Evolutionary conservation across 1,140 invertebrate species (phyloP).

Genomic region (Aphidius ervi): DNA sequence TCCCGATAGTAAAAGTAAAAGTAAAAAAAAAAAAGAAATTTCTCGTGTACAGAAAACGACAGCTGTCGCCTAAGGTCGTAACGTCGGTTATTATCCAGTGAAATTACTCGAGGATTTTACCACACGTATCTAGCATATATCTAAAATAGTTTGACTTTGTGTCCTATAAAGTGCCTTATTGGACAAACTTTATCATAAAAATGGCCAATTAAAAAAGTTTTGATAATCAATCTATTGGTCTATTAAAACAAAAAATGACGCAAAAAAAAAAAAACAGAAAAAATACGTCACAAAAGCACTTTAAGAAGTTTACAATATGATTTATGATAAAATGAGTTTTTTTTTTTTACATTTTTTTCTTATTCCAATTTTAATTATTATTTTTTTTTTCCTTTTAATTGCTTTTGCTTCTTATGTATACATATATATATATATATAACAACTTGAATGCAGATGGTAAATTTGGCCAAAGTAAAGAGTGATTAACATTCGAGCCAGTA

Average conservation of each 20-base stretch:
- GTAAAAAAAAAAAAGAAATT: constrained; percentile 5
- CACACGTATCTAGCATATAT: constrained; percentile 3
- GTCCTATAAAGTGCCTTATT: constrained; percentile 2
- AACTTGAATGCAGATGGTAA: too few species aligned
- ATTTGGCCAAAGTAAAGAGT: too few species aligned
- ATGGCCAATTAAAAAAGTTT: constrained; percentile 13
- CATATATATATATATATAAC: too few species aligned
- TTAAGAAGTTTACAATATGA: too few species aligned
- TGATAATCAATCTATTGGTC: constrained; percentile 13
- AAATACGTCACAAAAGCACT: too few species aligned
- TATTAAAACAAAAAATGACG: not conserved
- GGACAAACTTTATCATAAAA: constrained; percentile 13
- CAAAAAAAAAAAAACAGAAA: too few species aligned
- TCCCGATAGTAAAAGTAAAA: constrained; percentile 6
- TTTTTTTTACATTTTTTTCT: too few species aligned
- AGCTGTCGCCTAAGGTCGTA: constrained; percentile 12
- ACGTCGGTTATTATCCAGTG: constrained; percentile 11
- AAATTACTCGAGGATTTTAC: constrained; percentile 18
- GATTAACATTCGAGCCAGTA: too few species aligned
- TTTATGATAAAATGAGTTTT: too few species aligned
- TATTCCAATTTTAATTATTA: too few species aligned
- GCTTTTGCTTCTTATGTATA: too few species aligned
- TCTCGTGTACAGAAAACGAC: constrained; percentile 1
- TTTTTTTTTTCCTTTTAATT: too few species aligned
- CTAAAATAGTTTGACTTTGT: constrained; percentile 1